Evolutionary conservation across 2,797 vertebrate genomes (phyloP).

Genomic region (Scleropages formosus): DNA sequence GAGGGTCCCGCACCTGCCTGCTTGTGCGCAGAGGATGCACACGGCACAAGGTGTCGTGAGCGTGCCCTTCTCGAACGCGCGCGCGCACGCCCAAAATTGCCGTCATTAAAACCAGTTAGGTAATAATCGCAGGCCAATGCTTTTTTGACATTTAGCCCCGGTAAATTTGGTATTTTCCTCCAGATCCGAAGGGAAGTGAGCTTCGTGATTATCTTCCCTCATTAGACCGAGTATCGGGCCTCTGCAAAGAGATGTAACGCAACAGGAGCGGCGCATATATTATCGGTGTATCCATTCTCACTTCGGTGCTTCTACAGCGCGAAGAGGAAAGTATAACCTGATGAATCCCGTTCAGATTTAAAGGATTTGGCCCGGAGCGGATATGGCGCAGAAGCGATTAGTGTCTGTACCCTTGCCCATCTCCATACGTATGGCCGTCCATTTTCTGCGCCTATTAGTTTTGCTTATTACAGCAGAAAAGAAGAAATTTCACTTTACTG

Average conservation of each 20-base stretch:
- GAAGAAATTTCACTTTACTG: not conserved
- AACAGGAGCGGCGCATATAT: not conserved
- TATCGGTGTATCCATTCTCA: not conserved
- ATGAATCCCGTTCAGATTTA: not conserved
- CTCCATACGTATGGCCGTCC: not conserved
- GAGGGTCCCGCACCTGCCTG: too few species aligned
- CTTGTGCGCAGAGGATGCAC: too few species aligned
- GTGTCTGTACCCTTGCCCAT: not conserved
- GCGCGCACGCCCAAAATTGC: too few species aligned
- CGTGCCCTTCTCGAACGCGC: too few species aligned
- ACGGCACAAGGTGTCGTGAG: too few species aligned
- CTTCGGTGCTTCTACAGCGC: not conserved
- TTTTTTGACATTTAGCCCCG: too few species aligned
- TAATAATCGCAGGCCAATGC: too few species aligned
- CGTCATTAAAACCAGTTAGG: too few species aligned
- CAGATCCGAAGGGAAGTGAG: too few species aligned
- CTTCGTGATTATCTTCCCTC: too few species aligned
- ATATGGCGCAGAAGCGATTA: not conserved
- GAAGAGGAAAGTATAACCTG: not conserved
- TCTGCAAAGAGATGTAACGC: not conserved
- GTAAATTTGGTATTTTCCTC: too few species aligned
- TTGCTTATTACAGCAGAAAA: not conserved
- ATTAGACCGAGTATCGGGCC: too few species aligned
- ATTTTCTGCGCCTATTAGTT: not conserved
- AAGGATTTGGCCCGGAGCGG: not conserved